These are phyloP conservation scores for Archips crataeganus DNA, from an alignment of 2,888 invertebrate genomes.

Conservation along the genomic window DNA sequence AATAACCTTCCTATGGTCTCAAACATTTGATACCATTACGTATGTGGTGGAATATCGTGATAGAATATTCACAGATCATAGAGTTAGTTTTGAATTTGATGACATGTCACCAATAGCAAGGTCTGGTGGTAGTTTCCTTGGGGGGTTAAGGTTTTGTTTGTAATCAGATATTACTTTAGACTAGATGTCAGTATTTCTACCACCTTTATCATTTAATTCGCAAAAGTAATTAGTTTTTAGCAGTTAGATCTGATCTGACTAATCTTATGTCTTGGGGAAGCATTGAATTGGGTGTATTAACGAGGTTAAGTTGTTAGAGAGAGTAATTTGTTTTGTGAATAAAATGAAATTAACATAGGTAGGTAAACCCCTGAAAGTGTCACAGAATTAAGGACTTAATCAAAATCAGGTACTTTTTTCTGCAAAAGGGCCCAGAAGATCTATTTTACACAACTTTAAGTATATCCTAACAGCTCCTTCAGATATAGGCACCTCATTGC, in stretches of 20 bases:
- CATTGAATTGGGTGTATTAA: not conserved
- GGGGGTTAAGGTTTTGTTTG: constrained; percentile 77
- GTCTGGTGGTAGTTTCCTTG: constrained; percentile 74
- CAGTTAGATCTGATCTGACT: constrained; percentile 12
- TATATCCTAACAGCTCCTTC: too few species aligned
- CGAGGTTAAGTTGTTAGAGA: too few species aligned
- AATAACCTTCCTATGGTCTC: constrained; percentile 75
- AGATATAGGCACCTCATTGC: too few species aligned
- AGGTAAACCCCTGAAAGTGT: too few species aligned
- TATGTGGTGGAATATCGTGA: constrained; percentile 78
- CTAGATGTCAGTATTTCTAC: not conserved
- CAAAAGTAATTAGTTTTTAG: constrained; percentile 1
- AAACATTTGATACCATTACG: constrained; percentile 59
- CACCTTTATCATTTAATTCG: not conserved
- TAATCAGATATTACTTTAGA: constrained; percentile 49
- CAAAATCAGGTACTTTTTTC: too few species aligned
- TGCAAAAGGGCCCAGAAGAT: too few species aligned
- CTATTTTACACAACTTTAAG: too few species aligned
- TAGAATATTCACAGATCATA: constrained; percentile 63
- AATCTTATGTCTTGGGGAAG: not conserved
- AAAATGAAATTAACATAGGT: too few species aligned
- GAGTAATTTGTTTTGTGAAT: not conserved
- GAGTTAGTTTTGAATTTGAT: constrained; percentile 75
- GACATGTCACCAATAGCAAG: constrained; percentile 64
- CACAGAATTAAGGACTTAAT: too few species aligned